Evolutionary conservation across 2,888 invertebrate species (phyloP), one percentile per base, ranked within the genome.

Genomic region (Malacosoma neustria): DNA sequence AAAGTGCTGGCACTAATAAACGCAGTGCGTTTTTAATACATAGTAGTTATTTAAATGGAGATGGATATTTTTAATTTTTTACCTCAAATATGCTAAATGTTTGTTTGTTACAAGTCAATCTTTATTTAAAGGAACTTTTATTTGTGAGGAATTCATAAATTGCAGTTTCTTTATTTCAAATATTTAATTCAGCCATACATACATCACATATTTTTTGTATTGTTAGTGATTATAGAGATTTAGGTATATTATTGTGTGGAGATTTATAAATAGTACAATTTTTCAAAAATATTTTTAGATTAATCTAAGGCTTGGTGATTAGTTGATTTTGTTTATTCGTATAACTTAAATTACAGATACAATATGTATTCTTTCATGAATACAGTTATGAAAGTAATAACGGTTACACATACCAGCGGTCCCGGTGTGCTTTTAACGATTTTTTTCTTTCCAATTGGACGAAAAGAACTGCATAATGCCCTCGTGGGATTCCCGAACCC

Each of bases 191-290:
- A 12, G 32, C 12, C n/a, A n/a, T 12, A 9, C 22, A 5, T 34
- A 12, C 7, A 11, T 34, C 29, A 12, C 11, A 35, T 12, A 13
- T 30, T 33, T 35, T 35, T 22, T 22, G 22, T 22, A 7, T 22
- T 22, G 22, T 22, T 22, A 22, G 22, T 22, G 5, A 22, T 70
- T 62, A 54, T 62, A 61, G 63, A 58, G 54, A 60, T 58, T 66
- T 46, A 45, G 57, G 40, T 35, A 40, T 32, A 58, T 46, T 56
- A 22, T 22, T 22, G 2, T 22, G 9, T 9, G 57, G 52, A 63
- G 57, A 70, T 66, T 61, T 80, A 76, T 82, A 74, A 61, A 75
- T 79, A 81, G 67, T 75, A 75, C 70, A 75, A 71, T 62, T 22
- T 22, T 7, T 22, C 22, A 9, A 22, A 22, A 22, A 22, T 4